Evolutionary conservation across 2,888 invertebrate genomes (phyloP).

Genomic region (Pardosa pseudoannulata): DNA sequence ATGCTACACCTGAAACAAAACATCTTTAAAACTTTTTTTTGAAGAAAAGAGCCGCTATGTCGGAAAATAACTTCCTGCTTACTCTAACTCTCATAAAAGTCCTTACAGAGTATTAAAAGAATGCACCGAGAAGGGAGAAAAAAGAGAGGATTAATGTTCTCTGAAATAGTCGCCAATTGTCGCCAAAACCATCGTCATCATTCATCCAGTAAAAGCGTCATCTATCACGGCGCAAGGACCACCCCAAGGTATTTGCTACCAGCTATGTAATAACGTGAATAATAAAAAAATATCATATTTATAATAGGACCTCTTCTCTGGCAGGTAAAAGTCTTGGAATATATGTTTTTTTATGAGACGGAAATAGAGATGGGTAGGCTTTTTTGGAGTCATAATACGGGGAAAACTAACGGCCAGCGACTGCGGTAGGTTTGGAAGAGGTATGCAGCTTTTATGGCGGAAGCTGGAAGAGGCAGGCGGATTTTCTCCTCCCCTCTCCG

Average conservation of each 20-base stretch:
- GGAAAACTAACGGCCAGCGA: no score
- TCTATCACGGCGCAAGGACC: neutral
- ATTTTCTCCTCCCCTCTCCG: no score
- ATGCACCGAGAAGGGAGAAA: neutral
- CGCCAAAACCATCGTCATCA: neutral
- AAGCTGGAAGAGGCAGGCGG: no score
- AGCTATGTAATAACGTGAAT: no score
- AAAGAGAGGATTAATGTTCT: neutral
- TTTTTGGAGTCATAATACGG: no score
- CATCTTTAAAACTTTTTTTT: neutral
- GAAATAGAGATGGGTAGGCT: no score
- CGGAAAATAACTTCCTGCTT: neutral
- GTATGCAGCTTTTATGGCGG: no score
- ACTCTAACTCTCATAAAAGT: neutral
- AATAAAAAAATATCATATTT: no score
- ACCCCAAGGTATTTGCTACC: neutral
- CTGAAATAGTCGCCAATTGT: neutral
- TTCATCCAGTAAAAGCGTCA: neutral
- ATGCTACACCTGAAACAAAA: neutral
- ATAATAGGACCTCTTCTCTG: no score
- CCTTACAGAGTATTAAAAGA: neutral
- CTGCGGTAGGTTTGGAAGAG: no score
- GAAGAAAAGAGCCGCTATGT: neutral
- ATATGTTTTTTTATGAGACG: no score
- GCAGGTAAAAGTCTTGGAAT: no score